These are phyloP conservation scores for Parazoanthus atlanticus DNA, from an alignment of 92 coral and sea anemone genomes.

Conservation along the genomic window DNA sequence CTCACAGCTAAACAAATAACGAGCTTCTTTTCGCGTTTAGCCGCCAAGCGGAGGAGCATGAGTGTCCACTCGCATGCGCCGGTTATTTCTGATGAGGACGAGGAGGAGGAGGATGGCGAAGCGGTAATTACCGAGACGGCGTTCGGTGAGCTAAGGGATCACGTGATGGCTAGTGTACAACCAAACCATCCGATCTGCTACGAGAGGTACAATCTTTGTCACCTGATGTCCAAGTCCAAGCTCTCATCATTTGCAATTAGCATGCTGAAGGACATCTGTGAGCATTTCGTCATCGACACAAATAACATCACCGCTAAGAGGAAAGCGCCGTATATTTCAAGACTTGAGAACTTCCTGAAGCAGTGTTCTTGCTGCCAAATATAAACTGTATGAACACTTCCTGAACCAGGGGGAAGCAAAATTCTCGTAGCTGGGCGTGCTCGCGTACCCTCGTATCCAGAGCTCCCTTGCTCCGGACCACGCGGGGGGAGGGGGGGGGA, in stretches of 20 bases:
- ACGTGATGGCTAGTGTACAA: conserved; percentile 46
- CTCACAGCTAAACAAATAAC: conserved; percentile 56
- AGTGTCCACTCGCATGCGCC: conserved; percentile 37
- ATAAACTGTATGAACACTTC: conserved; percentile 41
- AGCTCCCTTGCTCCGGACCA: conserved; percentile 32
- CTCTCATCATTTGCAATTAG: conserved; percentile 60
- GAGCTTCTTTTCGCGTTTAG: conserved; percentile 64
- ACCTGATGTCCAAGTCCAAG: conserved; percentile 52
- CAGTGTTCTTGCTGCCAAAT: conserved; percentile 48
- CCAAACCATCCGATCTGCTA: conserved; percentile 62
- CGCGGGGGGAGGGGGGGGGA: conserved; percentile 9
- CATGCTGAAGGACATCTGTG: conserved; percentile 70
- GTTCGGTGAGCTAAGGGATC: conserved; percentile 48
- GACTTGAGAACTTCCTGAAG: conserved; percentile 47
- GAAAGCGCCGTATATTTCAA: conserved; percentile 54
- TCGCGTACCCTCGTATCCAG: conserved; percentile 28
- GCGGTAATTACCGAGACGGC: conserved; percentile 50
- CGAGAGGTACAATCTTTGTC: conserved; percentile 53
- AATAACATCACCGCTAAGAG: conserved; percentile 43
- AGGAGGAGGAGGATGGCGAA: conserved; percentile 51
- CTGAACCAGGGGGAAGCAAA: conserved; percentile 32
- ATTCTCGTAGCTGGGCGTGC: conserved; percentile 30
- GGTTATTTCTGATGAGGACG: conserved; percentile 27
- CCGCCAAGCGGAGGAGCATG: conserved; percentile 50
- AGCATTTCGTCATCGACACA: conserved; percentile 52